Percentiles rank a stretch among this genome's conserved stretches.
Conservation (phyloP, 1,140 invertebrate species). For the Tetragnatha versicolor region DNA sequence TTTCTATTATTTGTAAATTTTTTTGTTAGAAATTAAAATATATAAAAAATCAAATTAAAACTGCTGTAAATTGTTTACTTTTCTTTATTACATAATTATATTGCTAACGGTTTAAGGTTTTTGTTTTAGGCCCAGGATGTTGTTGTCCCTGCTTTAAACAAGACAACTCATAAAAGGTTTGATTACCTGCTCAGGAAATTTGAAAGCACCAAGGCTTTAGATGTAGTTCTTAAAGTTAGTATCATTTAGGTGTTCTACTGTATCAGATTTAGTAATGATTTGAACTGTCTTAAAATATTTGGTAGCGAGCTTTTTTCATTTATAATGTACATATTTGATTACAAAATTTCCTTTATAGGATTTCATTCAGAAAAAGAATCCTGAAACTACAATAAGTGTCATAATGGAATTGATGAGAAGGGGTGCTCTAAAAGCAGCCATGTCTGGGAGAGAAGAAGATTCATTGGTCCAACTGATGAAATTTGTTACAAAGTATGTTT, state of each 20-base stretch:
- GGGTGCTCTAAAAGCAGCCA: constrained; percentile 66
- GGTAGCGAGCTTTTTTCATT: too few species aligned
- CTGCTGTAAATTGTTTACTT: background rate
- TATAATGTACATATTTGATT: background rate
- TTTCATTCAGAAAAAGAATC: constrained; percentile 68
- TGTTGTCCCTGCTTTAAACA: constrained; percentile 59
- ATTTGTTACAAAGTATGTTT: constrained; percentile 73
- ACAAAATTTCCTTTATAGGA: constrained; percentile 15
- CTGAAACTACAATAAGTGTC: constrained; percentile 79
- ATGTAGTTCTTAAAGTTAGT: constrained; percentile 71
- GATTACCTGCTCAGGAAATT: constrained; percentile 81
- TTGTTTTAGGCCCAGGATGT: constrained; percentile 60
- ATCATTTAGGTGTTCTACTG: background rate
- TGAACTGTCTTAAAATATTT: background rate
- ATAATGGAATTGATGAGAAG: constrained; percentile 80
- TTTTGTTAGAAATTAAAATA: too few species aligned
- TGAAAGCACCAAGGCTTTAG: constrained; percentile 81
- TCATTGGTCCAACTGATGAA: constrained; percentile 73
- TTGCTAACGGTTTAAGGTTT: background rate
- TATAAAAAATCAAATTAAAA: too few species aligned
- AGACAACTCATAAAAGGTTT: constrained; percentile 63
- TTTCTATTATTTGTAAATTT: too few species aligned
- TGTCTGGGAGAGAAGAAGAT: constrained; percentile 74
- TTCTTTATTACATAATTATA: background rate
- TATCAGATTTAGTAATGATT: background rate